Evolutionary conservation across 2,797 vertebrate genomes (phyloP).

Genomic region (Xiphophorus birchmanni): DNA sequence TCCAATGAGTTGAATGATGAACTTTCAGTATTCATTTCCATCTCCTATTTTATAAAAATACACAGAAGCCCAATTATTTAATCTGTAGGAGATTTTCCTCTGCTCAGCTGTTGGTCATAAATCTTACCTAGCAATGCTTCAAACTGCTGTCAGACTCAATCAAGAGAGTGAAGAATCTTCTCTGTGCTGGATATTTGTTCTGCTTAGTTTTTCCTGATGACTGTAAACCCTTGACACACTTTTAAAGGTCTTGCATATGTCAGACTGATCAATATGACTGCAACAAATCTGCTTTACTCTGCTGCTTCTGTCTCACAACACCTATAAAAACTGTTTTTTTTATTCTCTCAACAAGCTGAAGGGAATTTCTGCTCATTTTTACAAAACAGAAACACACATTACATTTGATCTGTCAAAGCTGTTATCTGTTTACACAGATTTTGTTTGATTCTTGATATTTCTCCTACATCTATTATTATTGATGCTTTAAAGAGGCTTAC

Average conservation of each 20-base stretch:
- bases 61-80: slow-evolving; percentile 23
- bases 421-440: neutral
- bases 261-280: neutral
- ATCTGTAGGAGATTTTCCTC: slow-evolving; percentile 36
- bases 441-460: neutral
- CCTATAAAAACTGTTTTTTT: neutral
- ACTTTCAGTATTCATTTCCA: slow-evolving; percentile 49
- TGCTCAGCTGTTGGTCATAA: slow-evolving; percentile 45
- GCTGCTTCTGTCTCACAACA: neutral
- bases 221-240: neutral
- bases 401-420: neutral
- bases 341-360: neutral
- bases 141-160: neutral
- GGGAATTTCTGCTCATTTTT: neutral
- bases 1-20: slow-evolving; percentile 69
- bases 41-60: slow-evolving; percentile 41
- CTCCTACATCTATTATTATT: neutral
- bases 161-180: neutral
- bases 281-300: neutral
- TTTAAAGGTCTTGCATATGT: neutral
- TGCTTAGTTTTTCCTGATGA: neutral
- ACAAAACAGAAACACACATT: neutral
- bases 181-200: neutral
- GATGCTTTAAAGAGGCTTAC: neutral
- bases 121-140: slow-evolving; percentile 18